A percentile compares a stretch with the other conserved stretches of the same genome.
Conservation (phyloP, 2,113 vertebrate species). For the Pogona vitticeps region DNA sequence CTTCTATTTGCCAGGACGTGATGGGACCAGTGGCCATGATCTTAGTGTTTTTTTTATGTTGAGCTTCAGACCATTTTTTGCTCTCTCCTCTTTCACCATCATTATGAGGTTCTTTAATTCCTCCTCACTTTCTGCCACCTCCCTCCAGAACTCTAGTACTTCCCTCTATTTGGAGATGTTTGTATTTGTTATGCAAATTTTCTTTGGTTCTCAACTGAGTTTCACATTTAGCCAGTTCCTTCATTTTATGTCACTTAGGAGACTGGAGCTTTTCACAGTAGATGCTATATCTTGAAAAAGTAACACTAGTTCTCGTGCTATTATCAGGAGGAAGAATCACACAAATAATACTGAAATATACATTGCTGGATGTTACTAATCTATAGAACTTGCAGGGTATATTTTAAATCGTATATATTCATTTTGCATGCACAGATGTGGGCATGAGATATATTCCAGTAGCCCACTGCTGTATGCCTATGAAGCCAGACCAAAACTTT, state of each 20-base stretch:
- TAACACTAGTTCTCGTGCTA: constrained; percentile 21
- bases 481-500: not conserved
- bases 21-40: no score
- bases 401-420: no score
- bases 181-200: accelerated
- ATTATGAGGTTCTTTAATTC: no score
- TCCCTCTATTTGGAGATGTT: accelerated
- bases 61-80: no score
- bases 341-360: not conserved
- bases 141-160: no score
- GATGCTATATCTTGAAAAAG: not conserved
- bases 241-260: accelerated
- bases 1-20: no score
- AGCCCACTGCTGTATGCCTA: accelerated
- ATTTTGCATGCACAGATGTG: not conserved
- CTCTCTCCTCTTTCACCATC: no score
- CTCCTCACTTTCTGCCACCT: no score
- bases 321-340: no score
- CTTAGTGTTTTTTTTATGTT: no score
- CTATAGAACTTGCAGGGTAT: no score
- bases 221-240: constrained; percentile 22
- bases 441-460: accelerated
- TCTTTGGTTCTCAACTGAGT: not conserved
- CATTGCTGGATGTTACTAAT: not conserved
- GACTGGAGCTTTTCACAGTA: not conserved